phyloP scores from a whole-genome alignment of 2,888 invertebrate genomes.

The Archips xylosteana region DNA sequence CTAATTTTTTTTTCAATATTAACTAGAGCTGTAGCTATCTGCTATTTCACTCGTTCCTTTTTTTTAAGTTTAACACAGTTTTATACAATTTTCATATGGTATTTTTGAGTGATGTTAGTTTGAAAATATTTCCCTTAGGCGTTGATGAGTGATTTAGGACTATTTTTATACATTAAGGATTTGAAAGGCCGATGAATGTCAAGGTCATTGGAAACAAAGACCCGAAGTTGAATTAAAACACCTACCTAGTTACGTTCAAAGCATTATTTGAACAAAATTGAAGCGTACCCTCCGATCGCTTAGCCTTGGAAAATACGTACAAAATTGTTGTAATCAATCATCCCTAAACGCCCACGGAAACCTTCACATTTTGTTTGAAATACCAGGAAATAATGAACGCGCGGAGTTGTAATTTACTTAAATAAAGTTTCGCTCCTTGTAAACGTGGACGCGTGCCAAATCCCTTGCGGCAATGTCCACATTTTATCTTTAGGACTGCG shows the following conservation, averaged over 20 bases:
- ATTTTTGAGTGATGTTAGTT: too few species aligned
- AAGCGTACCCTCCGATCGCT: conserved; percentile 26
- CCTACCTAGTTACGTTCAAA: background rate
- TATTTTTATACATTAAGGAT: too few species aligned
- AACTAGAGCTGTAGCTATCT: too few species aligned
- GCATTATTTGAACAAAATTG: conserved; percentile 21
- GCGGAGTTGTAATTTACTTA: conserved; percentile 37
- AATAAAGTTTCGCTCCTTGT: conserved; percentile 40
- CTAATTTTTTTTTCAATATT: too few species aligned
- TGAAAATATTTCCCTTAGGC: too few species aligned
- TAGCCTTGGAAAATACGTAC: conserved; percentile 34
- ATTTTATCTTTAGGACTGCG: conserved; percentile 38
- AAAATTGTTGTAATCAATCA: conserved; percentile 39
- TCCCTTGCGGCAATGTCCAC: conserved; percentile 30
- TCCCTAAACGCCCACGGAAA: conserved; percentile 30
- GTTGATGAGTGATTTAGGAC: background rate
- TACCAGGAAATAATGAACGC: conserved; percentile 31
- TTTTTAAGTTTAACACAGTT: too few species aligned
- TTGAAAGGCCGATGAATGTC: background rate
- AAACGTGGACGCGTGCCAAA: conserved; percentile 37
- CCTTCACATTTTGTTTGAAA: conserved; percentile 37
- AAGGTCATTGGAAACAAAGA: background rate
- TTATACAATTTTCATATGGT: too few species aligned
- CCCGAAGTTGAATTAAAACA: background rate
- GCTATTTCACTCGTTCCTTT: too few species aligned